Base-by-base conservation (phyloP, 2,797 vertebrate species). In the Sebastes glaucus region DNA sequence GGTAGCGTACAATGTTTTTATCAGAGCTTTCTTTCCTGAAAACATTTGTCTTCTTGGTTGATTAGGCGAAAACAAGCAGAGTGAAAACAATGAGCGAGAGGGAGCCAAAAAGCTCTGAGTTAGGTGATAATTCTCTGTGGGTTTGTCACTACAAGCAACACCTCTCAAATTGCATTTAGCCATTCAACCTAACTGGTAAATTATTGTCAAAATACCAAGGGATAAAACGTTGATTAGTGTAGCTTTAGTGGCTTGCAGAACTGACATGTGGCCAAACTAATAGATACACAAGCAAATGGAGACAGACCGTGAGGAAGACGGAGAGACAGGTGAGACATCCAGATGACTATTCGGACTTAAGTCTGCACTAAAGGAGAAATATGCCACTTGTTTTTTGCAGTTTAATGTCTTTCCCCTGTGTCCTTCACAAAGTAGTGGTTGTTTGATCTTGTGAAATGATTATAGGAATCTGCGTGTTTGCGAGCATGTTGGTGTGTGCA, bases 371-470 rank as follows among this genome's bases (percentile, higher is more conserved):
- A 33, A 49, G 27, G 5, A 73, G 23, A 35, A 23, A 27, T 18
- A 18, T 66, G 22, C 4, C 10, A 9, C 16, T 56, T 66, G 66
- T 67, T 13, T 81, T 57, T 71, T 71, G 28, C 62, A 59, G 30
- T 32, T 23, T 56, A 33, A 42, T 14, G 9, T 52, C 42, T 78
- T 71, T 53, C 35, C 68, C 42, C 52, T 1, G 35, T 87, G 82
- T 86, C 83, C 82, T 91, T 86, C 73, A 84, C 66, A 74, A 77
- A 81, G 46, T 74, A 33, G 32, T 55, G 78, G 74, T 35, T 78
- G 63, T 84, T 84, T 85, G 80, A 89, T 73, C 73, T 59, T 46
- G 63, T 81, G 74, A 60, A 75, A 88, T 86, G 71, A 90, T 88
- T 84, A 83, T 59, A 85, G 80, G 77, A 64, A 84, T 89, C 46